Conservation (phyloP, 2,888 invertebrate species). For the Pseudoips prasinana region DNA sequence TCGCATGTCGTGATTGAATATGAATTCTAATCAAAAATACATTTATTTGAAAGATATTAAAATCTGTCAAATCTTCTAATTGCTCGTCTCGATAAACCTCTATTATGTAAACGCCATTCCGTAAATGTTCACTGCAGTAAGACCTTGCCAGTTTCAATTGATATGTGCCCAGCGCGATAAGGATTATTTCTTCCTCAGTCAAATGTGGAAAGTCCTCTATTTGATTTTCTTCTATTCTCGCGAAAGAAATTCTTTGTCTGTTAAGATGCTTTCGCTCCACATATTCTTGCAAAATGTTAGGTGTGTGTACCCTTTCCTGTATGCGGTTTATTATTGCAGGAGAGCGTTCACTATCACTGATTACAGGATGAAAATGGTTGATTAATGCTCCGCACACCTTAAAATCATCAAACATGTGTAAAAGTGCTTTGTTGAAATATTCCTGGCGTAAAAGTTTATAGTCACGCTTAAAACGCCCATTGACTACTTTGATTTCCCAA, state of each 20-base stretch:
- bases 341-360: conserved; percentile 5
- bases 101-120: conserved; percentile 6
- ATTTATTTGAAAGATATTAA: conserved; percentile 4
- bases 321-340: conserved; percentile 10
- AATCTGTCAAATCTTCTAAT: conserved; percentile 2
- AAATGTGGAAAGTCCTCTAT: conserved; percentile 12
- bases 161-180: conserved; percentile 15
- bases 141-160: conserved; percentile 11
- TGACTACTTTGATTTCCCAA: conserved; percentile 3
- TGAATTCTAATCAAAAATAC: conserved; percentile 3
- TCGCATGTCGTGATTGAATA: conserved; percentile 3
- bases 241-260: conserved; percentile 10
- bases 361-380: conserved; percentile 5
- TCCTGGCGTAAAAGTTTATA: conserved; percentile 3
- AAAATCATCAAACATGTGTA: conserved; percentile 5
- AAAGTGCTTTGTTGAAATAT: conserved; percentile 4
- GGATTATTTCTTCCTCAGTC: conserved; percentile 11
- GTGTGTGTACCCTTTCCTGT: conserved; percentile 4
- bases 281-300: conserved; percentile 14
- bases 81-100: conserved; percentile 8
- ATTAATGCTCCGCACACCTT: conserved; percentile 5
- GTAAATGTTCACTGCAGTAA: conserved; percentile 13
- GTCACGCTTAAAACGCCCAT: conserved; percentile 3
- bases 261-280: conserved; percentile 13
- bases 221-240: conserved; percentile 5